Evolutionary conservation across 2,113 vertebrate species (phyloP), one percentile per base, ranked within the genome.

Genomic region (Cebus imitator): DNA sequence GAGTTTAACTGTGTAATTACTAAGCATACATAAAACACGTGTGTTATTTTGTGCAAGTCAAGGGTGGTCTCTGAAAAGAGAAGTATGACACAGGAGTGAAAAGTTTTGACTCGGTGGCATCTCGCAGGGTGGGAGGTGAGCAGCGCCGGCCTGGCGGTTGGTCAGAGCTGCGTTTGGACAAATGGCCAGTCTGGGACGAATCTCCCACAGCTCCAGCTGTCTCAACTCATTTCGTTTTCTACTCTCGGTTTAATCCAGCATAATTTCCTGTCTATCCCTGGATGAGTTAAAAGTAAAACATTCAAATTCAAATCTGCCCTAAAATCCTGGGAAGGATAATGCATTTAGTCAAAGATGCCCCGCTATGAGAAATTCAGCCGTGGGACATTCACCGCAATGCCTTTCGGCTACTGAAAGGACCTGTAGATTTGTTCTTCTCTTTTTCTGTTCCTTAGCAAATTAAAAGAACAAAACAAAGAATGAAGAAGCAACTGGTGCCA

Each of bases 371-470:
- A 30, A 13, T 2, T 40, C 40, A 4, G 7, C 0, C 5, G 5
- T 1, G 1, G 11, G 4, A 8, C 27, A 8, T 25, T 9, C 13
- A 1, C 1, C 0, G 1, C 4, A 35, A 27, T 0, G 50, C 43
- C 18, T 17, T 43, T 1, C 37, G 14, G 85, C 32, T 35, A 6
- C 20, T 14, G 37, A 27, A 75, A 75, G 40, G 43, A 75, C 12
- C 23, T 75, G 6, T 25, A 13, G 23, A 75, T 75, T 43, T 48
- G 61, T 37, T 27, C 57, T 68, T 27, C 70, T 30, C 40, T 52
- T 82, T 30, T 27, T 45, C 43, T 8, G 30, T 45, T 37, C 9
- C 80, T 82, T 37, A 48, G 35, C 16, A 10, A 45, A 85, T 32
- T 64, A 64, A 64, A 30, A 73, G 35, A 61, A 27, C 23, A 27